Base-by-base conservation (phyloP, 2,888 invertebrate species). In the Hydropsyche betteni region DNA sequence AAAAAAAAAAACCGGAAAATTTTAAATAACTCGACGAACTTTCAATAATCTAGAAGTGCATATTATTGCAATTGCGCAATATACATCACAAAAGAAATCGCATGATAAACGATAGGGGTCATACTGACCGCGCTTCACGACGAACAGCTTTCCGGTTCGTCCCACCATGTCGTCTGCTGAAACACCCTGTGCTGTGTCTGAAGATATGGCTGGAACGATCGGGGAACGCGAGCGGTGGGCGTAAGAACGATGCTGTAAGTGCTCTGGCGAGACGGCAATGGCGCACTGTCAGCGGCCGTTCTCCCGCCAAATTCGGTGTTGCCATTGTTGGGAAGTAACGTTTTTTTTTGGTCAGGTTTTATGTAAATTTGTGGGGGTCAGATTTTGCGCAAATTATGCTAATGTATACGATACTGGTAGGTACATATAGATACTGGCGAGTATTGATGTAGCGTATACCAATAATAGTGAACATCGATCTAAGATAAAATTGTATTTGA, bases 231-330 rank as follows among this genome's bases (percentile, higher is more conserved):
- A 44, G 10, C 44, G 0, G 44, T 2, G 24, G 24, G 2, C 2
- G 24, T 2, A 24, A 2, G 2, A 24, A 2, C 24, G 24, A 24
- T 2, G 24, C 24, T 24, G 2, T 24, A 2, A 24, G 24, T 24
- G 24, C 24, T 24, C 24, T 2, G 24, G 24, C 24, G 1, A 6
- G 38, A 38, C 12, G 36, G 12, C 68, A 16, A 10, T 51, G 12
- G 3, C 51, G 51, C 51, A 2, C 8, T 2, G 53, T n/a, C 12
- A n/a, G 53, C 51, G 1, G 12, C 53, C 2, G 14, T 10, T 53
- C 50, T 69, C 69, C 69, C 69, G 69, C 69, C 69, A 69, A 69
- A 12, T 10, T n/a, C 5, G 12, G 69, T 69, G 52, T 69, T 50
- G 12, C 24, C 69, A 69, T n/a, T 7, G 12, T 38, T 53, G 10